A percentile compares a stretch with the other conserved stretches of the same genome.
phyloP scores from a whole-genome alignment of 1,140 invertebrate genomes.

The Trachelipus rathkii region DNA sequence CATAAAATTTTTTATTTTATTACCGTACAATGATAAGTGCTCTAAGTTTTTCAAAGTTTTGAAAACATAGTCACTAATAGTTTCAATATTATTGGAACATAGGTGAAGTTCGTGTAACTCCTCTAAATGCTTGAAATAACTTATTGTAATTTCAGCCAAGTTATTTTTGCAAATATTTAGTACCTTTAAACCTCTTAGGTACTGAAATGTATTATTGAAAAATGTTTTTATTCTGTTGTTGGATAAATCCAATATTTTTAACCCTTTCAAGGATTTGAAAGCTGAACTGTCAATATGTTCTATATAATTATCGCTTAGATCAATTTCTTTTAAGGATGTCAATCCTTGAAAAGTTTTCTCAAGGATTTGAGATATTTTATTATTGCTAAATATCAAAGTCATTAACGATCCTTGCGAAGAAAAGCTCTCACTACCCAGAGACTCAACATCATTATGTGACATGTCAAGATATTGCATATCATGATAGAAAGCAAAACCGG shows the following conservation, averaged over 20 bases:
- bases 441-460: slow-evolving; percentile 42
- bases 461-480: slow-evolving; percentile 40
- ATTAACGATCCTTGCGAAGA: slow-evolving; percentile 31
- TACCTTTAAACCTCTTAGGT: slow-evolving; percentile 29
- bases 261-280: slow-evolving; percentile 34
- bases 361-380: slow-evolving; percentile 40
- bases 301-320: slow-evolving; percentile 44
- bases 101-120: slow-evolving; percentile 40
- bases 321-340: slow-evolving; percentile 35
- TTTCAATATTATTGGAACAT: slow-evolving; percentile 40
- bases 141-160: slow-evolving; percentile 34
- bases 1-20: slow-evolving; percentile 36
- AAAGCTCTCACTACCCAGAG: slow-evolving; percentile 39
- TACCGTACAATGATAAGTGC: slow-evolving; percentile 36
- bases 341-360: slow-evolving; percentile 40
- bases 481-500: slow-evolving; percentile 37
- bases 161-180: slow-evolving; percentile 42
- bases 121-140: slow-evolving; percentile 36
- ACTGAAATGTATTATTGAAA: slow-evolving; percentile 35
- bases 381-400: slow-evolving; percentile 41
- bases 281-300: slow-evolving; percentile 41
- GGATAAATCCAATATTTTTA: slow-evolving; percentile 37
- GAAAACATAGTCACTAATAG: slow-evolving; percentile 35
- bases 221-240: slow-evolving; percentile 41
- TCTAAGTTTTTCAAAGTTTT: slow-evolving; percentile 30